Percentiles rank a stretch among this genome's conserved stretches.
Evolutionary conservation across 2,113 vertebrate species (phyloP).

Genomic region (Choloepus hoffmanni): DNA sequence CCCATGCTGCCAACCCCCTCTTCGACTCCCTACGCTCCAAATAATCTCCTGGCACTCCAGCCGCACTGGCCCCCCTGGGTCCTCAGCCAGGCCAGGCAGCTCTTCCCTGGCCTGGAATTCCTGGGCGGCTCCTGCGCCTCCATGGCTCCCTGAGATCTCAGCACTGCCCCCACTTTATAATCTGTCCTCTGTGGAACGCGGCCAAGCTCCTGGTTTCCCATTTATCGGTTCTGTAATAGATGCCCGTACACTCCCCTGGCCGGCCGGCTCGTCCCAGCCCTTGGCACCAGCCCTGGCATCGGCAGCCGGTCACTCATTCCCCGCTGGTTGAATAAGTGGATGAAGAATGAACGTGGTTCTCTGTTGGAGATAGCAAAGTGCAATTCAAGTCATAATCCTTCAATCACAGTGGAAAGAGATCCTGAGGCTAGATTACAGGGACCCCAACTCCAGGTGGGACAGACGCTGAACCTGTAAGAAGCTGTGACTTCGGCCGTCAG

Average conservation of each 20-base stretch:
- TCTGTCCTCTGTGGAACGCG: not conserved
- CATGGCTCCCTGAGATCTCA: not conserved
- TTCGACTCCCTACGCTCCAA: too few species aligned
- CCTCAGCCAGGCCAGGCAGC: not conserved
- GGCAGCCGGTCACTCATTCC: not conserved
- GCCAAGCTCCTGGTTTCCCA: not conserved
- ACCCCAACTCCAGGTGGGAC: fast-evolving
- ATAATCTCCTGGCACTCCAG: not conserved
- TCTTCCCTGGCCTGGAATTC: not conserved
- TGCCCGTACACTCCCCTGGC: too few species aligned
- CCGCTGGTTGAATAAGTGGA: not conserved
- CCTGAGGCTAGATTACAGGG: not conserved
- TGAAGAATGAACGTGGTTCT: not conserved
- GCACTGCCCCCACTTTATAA: not conserved
- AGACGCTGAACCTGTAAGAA: not conserved
- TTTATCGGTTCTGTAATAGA: not conserved
- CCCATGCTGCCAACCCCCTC: too few species aligned
- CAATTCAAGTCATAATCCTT: too few species aligned
- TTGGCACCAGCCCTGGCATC: not conserved
- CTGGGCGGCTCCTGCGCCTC: not conserved
- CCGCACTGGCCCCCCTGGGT: not conserved
- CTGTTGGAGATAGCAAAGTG: too few species aligned
- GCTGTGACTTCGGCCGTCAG: not conserved
- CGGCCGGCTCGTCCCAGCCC: not conserved
- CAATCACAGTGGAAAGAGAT: fast-evolving